Evolutionary conservation across 2,888 invertebrate species (phyloP), one percentile per base, ranked within the genome.

Genomic region (Clitarchus hookeri): DNA sequence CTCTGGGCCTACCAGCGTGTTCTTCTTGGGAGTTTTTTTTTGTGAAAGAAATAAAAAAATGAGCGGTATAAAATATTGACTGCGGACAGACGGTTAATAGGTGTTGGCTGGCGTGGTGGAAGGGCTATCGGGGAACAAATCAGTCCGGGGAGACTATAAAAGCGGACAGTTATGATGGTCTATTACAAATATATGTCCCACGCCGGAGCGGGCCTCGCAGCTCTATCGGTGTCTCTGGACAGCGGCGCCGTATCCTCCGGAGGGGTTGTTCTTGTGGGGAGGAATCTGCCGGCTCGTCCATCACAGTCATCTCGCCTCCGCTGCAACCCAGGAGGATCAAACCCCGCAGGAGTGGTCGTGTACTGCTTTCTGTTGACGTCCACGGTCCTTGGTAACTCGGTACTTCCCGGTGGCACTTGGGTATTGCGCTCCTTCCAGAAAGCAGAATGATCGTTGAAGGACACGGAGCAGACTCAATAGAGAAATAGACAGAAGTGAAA

Each of bases 181-280:
- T n/a, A 65, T 65, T n/a, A 65, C 65, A 65, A 65, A 65, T 65
- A 65, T 65, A 65, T n/a, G 65, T 65, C 65, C 65, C 65, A 8
- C 48, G 16, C 16, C 48, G 48, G 12, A 16, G 48, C 16, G 48
- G 48, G 6, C 48, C 48, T 48, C 65, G 65, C 23, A n/a, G 23
- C 65, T 65, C 65, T 8, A 65, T 8, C 3, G 36, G 65, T 65
- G n/a, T 65, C 23, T 23, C n/a, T 65, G 65, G 8, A 6, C 65
- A 23, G 23, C 19, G 65, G 65, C 65, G 65, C 65, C 65, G 6
- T 65, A 8, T 19, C 0, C 65, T 19, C n/a, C 13, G 65, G 65
- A 23, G 65, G n/a, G 65, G 65, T 65, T 65, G 48, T 48, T 36
- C 48, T 48, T 48, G 12, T n/a, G 65, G 19, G 65, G 53, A 23